Percentiles rank a stretch among this genome's conserved stretches.
These are phyloP conservation scores for Falco cherrug DNA, from an alignment of 2,797 vertebrate genomes.

Conservation along the genomic window DNA sequence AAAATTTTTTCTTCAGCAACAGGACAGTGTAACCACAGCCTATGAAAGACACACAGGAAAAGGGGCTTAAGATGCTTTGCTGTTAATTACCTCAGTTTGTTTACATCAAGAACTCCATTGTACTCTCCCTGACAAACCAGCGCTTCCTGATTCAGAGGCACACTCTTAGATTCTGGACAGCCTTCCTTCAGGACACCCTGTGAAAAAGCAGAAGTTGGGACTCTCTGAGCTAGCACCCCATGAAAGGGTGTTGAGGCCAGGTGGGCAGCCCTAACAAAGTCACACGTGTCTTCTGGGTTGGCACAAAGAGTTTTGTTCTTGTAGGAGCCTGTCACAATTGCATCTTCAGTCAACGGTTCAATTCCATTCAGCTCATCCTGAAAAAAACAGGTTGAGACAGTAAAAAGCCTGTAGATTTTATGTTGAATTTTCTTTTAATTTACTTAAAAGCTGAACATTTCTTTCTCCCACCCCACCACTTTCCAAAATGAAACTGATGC, in stretches of 20 bases:
- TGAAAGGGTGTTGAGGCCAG: slow-evolving; percentile 85
- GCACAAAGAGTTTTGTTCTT: slow-evolving; percentile 80
- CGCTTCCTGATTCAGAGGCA: slow-evolving; percentile 1
- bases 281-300: slow-evolving; percentile 83
- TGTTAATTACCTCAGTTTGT: slow-evolving; percentile 82
- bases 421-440: background rate
- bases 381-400: background rate
- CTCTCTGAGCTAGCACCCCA: slow-evolving; percentile 60
- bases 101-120: slow-evolving; percentile 37
- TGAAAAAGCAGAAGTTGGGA: slow-evolving; percentile 35
- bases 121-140: slow-evolving; percentile 33
- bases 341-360: slow-evolving; percentile 80
- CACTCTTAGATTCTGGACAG: slow-evolving; percentile 4
- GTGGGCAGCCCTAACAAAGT: slow-evolving; percentile 81
- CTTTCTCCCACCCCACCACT: background rate
- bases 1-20: background rate
- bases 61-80: background rate
- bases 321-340: slow-evolving; percentile 78
- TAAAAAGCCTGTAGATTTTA: background rate
- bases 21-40: background rate
- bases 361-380: slow-evolving; percentile 78
- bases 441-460: background rate
- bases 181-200: slow-evolving; percentile 57
- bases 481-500: background rate
- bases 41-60: background rate